Evolutionary conservation across 1,140 invertebrate genomes (phyloP).

Genomic region (Aplysia californica): DNA sequence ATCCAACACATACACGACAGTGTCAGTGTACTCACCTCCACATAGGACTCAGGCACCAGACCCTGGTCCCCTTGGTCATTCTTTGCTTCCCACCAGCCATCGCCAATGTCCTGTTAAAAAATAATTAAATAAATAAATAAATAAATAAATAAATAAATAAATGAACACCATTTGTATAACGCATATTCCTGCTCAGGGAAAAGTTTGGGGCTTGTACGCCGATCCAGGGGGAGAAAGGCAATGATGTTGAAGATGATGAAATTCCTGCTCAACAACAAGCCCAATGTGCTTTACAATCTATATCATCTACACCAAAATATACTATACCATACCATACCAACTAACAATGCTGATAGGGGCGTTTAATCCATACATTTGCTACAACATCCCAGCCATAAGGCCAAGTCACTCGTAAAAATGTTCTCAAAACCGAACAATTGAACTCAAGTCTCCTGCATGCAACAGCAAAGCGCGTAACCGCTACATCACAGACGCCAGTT

Average conservation of each 20-base stretch:
- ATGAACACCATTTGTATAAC: neutral
- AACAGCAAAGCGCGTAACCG: too few species aligned
- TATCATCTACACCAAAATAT: neutral
- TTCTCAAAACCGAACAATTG: too few species aligned
- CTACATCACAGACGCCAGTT: too few species aligned
- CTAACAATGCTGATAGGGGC: too few species aligned
- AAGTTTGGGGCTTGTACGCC: neutral
- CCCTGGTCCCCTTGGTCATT: conserved; percentile 84
- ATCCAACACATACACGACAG: neutral
- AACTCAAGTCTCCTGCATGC: too few species aligned
- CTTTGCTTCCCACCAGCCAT: conserved; percentile 95
- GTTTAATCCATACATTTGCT: too few species aligned
- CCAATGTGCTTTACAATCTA: neutral
- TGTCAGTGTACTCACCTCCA: conserved; percentile 71
- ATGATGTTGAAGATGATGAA: neutral
- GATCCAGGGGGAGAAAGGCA: neutral
- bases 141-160: neutral
- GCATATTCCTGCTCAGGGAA: neutral
- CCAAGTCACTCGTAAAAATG: too few species aligned
- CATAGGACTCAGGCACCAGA: conserved; percentile 93
- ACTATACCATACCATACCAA: too few species aligned
- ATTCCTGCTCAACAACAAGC: neutral
- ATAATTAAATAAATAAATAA: conserved; percentile 3
- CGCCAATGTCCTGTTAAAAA: conserved; percentile 83
- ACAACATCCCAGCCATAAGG: too few species aligned